phyloP scores from a whole-genome alignment of 2,113 vertebrate genomes.

The Drymodes brunneopygia region DNA sequence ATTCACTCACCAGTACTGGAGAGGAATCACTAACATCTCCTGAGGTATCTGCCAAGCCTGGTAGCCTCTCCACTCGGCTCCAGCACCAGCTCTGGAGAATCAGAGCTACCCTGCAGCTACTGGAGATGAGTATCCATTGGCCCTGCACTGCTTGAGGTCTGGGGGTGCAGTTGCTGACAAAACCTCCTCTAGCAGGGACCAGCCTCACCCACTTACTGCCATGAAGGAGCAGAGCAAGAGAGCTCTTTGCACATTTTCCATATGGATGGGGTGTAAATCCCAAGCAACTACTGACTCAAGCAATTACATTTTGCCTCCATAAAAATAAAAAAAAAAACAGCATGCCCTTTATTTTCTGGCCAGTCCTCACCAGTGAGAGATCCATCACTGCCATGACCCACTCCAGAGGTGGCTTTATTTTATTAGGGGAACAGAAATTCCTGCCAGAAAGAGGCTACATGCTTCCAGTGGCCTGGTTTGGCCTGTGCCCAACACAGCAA shows the following conservation, averaged over 20 bases:
- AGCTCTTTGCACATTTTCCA: not conserved
- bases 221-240: accelerated
- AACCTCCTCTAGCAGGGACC: not conserved
- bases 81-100: not conserved
- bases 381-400: not conserved
- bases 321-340: not conserved
- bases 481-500: not conserved
- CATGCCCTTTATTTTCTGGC: not conserved
- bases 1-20: not conserved
- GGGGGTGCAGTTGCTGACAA: not conserved
- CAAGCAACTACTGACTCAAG: not conserved
- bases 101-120: not conserved
- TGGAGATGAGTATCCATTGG: not conserved
- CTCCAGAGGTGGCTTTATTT: not conserved
- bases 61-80: not conserved
- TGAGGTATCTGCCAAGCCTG: not conserved
- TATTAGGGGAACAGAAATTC: not conserved
- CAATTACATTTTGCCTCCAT: not conserved
- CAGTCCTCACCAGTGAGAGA: not conserved
- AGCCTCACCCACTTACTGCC: not conserved
- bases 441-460: not conserved
- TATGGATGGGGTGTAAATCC: not conserved
- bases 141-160: accelerated
- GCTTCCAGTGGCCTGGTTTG: not conserved
- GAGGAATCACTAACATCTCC: not conserved